Conservation (phyloP, 2,113 vertebrate species). For the Sinocyclocheilus anshuiensis region DNA sequence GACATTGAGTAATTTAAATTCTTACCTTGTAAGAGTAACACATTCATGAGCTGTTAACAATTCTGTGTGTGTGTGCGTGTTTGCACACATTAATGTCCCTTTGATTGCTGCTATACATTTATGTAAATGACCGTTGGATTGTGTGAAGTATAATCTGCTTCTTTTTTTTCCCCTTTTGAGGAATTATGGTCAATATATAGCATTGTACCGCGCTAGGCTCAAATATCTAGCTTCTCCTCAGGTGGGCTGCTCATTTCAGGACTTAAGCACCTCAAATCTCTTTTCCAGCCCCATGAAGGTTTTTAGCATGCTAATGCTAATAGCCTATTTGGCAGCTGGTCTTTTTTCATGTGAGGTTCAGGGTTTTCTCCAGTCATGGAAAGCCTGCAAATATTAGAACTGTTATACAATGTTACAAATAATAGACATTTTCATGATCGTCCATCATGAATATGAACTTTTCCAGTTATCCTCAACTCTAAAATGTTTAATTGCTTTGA, state of each 20-base stretch:
- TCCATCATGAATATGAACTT: not conserved
- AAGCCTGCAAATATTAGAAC: not conserved
- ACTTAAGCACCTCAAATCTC: conserved; percentile 12
- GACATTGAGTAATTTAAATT: conserved; percentile 67
- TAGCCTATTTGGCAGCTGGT: not conserved
- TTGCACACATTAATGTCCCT: not conserved
- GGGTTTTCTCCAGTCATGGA: not conserved
- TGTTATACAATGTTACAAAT: not conserved
- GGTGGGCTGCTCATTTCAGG: conserved; percentile 11
- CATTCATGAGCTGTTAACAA: not conserved
- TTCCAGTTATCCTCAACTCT: not conserved
- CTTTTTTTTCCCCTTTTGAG: conserved; percentile 45
- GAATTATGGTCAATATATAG: conserved; percentile 45
- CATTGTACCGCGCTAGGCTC: conserved; percentile 23
- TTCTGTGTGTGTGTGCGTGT: not conserved
- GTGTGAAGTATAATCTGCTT: conserved; percentile 41
- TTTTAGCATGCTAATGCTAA: conserved; percentile 5
- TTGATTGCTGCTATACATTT: conserved; percentile 3
- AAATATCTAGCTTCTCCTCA: conserved; percentile 19
- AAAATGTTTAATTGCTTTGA: not conserved
- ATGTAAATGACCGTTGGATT: conserved; percentile 40
- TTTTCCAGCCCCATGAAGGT: not conserved
- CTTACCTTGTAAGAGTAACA: conserved; percentile 9
- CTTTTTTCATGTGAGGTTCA: not conserved
- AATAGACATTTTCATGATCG: not conserved